These are phyloP conservation scores for Acronicta alni DNA, from an alignment of 2,888 invertebrate species.

Conservation along the genomic window DNA sequence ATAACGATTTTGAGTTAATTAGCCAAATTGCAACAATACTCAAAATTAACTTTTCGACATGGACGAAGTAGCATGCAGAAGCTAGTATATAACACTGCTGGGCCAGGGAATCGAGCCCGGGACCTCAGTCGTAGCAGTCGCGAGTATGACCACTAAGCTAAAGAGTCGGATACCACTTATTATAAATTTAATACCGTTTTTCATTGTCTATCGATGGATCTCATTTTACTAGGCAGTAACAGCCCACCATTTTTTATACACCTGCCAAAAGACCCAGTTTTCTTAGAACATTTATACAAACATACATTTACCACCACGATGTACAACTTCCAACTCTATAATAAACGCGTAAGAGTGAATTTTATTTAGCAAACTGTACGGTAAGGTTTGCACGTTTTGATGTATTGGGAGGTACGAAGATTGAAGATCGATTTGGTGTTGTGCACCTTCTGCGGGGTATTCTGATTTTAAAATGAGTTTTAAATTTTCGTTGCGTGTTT, in stretches of 20 bases:
- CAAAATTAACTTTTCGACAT: too few species aligned
- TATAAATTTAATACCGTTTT: conserved; percentile 1
- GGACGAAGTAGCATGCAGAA: too few species aligned
- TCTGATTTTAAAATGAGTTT: conserved; percentile 58
- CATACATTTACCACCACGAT: background rate
- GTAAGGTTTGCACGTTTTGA: conserved; percentile 50
- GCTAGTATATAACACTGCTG: too few species aligned
- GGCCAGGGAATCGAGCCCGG: too few species aligned
- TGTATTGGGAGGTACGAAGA: conserved; percentile 56
- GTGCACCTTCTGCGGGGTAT: conserved; percentile 52
- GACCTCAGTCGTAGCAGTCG: too few species aligned
- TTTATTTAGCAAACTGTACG: background rate
- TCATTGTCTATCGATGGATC: conserved; percentile 24
- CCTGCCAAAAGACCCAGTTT: conserved; percentile 73
- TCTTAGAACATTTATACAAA: conserved; percentile 61
- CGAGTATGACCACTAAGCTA: too few species aligned
- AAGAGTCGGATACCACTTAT: background rate
- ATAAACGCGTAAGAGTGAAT: background rate
- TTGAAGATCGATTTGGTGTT: conserved; percentile 58
- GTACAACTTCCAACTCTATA: conserved; percentile 26
- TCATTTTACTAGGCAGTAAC: conserved; percentile 62
- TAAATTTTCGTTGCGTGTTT: conserved; percentile 37
- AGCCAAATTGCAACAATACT: too few species aligned
- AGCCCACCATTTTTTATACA: conserved; percentile 73
- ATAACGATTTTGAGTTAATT: too few species aligned